A percentile compares a stretch with the other conserved stretches of the same genome.
These are phyloP conservation scores for Melitaea athalia DNA, from an alignment of 2,888 invertebrate genomes.

Conservation along the genomic window DNA sequence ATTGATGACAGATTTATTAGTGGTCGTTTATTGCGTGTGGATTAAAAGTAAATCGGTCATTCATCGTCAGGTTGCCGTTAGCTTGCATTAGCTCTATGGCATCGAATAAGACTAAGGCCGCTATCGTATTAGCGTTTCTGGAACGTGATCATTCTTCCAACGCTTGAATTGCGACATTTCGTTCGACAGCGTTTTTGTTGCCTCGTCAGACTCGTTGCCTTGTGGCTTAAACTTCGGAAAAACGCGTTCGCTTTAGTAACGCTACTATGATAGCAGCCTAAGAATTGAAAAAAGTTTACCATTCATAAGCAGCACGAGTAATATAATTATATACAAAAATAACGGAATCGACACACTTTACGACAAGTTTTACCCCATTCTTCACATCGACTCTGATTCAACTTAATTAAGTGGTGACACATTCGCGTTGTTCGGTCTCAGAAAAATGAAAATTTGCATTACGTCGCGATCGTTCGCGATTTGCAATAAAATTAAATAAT, in stretches of 20 bases:
- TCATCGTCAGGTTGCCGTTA: slow-evolving; percentile 40
- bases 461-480: slow-evolving; percentile 1
- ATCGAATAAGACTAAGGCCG: slow-evolving; percentile 40
- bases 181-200: no score
- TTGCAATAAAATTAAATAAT: slow-evolving; percentile 12
- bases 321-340: slow-evolving; percentile 37
- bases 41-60: slow-evolving; percentile 30
- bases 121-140: no score
- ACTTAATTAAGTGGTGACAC: slow-evolving; percentile 46
- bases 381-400: slow-evolving; percentile 39
- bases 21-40: slow-evolving; percentile 19
- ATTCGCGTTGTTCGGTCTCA: slow-evolving; percentile 40
- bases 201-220: no score
- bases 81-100: slow-evolving; percentile 33
- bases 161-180: no score
- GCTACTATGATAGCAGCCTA: no score
- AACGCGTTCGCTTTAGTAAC: no score
- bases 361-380: slow-evolving; percentile 42
- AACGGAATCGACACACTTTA: slow-evolving; percentile 47
- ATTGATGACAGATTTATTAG: slow-evolving; percentile 30
- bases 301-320: slow-evolving; percentile 44
- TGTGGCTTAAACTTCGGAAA: no score
- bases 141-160: no score
- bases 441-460: slow-evolving; percentile 23
- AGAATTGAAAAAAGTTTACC: slow-evolving; percentile 46